Conservation (phyloP, 2,797 vertebrate genomes). For the Cynopterus sphinx region DNA sequence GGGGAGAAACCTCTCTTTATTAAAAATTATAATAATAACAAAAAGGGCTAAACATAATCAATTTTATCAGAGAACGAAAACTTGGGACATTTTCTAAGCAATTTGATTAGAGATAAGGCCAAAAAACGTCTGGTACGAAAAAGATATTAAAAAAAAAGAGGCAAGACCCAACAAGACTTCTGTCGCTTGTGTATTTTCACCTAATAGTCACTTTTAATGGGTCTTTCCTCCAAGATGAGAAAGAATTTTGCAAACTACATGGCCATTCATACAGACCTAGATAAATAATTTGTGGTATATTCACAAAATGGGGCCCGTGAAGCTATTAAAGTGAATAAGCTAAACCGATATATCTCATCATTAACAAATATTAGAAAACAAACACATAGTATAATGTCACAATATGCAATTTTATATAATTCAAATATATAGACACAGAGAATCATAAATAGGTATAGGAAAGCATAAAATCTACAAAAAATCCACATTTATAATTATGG, state of each 20-base stretch:
- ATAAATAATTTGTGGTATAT: neutral
- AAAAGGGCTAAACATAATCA: neutral
- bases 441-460: neutral
- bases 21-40: neutral
- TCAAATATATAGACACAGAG: neutral
- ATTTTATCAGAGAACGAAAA: neutral
- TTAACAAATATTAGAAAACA: neutral
- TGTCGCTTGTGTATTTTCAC: neutral
- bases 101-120: neutral
- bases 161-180: neutral
- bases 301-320: neutral
- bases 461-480: neutral
- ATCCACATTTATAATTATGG: neutral
- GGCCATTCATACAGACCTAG: neutral
- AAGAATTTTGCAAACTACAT: neutral
- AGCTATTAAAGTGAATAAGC: neutral
- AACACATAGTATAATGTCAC: neutral
- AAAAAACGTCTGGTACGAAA: neutral
- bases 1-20: neutral
- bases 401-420: neutral
- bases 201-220: neutral
- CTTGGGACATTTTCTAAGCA: neutral
- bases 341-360: neutral
- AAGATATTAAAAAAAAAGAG: neutral
- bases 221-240: neutral